Percentiles rank a stretch among this genome's conserved stretches.
These are phyloP conservation scores for Indicator maculatus DNA, from an alignment of 2,113 vertebrate species.

Conservation along the genomic window DNA sequence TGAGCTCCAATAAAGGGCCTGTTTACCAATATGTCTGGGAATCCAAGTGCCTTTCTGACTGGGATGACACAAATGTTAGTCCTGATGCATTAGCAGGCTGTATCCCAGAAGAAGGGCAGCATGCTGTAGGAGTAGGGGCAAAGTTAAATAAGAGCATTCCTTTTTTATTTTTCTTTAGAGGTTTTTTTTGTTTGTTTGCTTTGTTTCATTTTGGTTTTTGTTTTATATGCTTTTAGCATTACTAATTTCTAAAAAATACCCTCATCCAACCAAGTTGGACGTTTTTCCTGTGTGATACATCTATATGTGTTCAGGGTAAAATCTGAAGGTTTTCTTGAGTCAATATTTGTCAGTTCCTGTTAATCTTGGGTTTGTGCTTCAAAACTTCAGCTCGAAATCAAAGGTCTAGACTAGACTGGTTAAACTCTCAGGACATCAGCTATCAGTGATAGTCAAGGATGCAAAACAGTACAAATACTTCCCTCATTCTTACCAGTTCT, in stretches of 20 bases:
- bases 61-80: neutral
- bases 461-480: neutral
- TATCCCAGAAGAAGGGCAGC: neutral
- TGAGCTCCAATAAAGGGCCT: neutral
- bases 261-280: neutral
- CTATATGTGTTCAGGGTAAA: neutral
- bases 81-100: neutral
- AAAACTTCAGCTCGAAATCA: neutral
- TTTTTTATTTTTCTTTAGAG: neutral
- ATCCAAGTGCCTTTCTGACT: neutral
- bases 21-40: neutral
- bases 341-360: neutral
- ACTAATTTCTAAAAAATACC: neutral
- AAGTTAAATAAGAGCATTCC: neutral
- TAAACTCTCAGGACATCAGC: neutral
- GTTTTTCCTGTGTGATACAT: neutral
- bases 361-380: neutral
- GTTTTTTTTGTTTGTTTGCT: neutral
- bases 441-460: neutral
- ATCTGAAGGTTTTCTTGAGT: neutral
- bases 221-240: neutral
- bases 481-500: neutral
- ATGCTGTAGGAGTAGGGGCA: neutral
- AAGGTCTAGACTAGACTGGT: neutral
- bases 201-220: too few relatives aligned